Conservation (phyloP, 2,797 vertebrate genomes). For the Odontamblyopus rebecca region DNA sequence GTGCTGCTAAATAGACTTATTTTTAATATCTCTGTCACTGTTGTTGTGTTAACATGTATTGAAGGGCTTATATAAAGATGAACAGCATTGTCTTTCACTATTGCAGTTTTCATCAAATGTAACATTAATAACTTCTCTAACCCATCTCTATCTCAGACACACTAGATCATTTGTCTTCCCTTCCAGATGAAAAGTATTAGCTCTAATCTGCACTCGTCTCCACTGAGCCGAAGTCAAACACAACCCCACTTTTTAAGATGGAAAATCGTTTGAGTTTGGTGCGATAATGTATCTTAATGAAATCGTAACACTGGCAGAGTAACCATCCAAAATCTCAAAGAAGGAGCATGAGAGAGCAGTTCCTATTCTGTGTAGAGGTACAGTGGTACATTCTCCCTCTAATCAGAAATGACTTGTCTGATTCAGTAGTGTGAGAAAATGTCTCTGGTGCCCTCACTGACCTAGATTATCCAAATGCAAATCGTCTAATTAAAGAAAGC, state of each 20-base stretch:
- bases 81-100: background rate
- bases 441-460: background rate
- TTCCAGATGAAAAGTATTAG: slow-evolving; percentile 64
- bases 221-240: slow-evolving; percentile 26
- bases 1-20: slow-evolving; percentile 1
- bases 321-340: slow-evolving; percentile 27
- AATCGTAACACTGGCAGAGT: slow-evolving; percentile 49
- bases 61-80: slow-evolving; percentile 1
- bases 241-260: slow-evolving; percentile 33
- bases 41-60: background rate
- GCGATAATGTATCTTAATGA: slow-evolving; percentile 53
- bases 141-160: slow-evolving; percentile 26
- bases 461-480: background rate
- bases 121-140: slow-evolving; percentile 15
- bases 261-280: slow-evolving; percentile 49
- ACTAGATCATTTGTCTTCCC: slow-evolving; percentile 41
- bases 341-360: background rate
- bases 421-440: slow-evolving; percentile 15
- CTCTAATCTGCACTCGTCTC: slow-evolving; percentile 43
- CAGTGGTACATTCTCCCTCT: background rate
- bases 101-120: background rate
- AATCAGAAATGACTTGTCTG: background rate
- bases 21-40: slow-evolving; percentile 1
- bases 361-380: background rate
- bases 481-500: slow-evolving; percentile 4